Evolutionary conservation across 1,140 invertebrate genomes (phyloP).

Genomic region (Eurosta solidaginis): DNA sequence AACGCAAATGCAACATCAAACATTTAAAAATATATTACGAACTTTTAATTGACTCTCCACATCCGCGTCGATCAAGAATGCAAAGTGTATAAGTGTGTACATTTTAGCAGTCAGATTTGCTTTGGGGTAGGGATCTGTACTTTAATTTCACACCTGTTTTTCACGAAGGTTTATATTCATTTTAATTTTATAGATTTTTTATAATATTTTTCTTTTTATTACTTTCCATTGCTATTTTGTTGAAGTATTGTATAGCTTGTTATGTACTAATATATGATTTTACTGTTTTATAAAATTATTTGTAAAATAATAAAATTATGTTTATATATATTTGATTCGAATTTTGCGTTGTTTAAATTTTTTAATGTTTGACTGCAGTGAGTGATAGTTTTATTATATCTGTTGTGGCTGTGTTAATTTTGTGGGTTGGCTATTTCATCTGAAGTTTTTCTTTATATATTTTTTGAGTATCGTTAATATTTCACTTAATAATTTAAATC

Average conservation of each 20-base stretch:
- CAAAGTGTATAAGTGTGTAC: neutral
- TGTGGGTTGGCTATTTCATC: conserved; percentile 1
- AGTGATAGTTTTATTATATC: neutral
- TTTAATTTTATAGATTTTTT: neutral
- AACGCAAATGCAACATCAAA: neutral
- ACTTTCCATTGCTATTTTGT: neutral
- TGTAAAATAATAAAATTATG: neutral
- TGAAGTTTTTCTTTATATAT: conserved; percentile 24
- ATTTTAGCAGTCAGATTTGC: neutral
- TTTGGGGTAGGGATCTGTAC: neutral
- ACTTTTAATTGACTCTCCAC: conserved; percentile 10
- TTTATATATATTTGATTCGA: neutral
- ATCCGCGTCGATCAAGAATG: neutral
- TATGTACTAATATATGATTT: conserved; percentile 5
- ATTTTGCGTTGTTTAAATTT: conserved; percentile 12
- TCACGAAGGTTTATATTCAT: neutral
- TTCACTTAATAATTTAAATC: conserved; percentile 57
- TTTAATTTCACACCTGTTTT: neutral
- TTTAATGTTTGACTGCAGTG: neutral
- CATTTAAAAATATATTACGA: neutral
- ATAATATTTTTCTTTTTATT: neutral
- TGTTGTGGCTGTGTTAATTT: neutral
- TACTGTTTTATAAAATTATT: neutral
- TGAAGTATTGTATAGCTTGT: neutral
- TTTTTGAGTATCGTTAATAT: conserved; percentile 36